Base-by-base conservation (phyloP, 2,888 invertebrate species). In the Fabriciana adippe region DNA sequence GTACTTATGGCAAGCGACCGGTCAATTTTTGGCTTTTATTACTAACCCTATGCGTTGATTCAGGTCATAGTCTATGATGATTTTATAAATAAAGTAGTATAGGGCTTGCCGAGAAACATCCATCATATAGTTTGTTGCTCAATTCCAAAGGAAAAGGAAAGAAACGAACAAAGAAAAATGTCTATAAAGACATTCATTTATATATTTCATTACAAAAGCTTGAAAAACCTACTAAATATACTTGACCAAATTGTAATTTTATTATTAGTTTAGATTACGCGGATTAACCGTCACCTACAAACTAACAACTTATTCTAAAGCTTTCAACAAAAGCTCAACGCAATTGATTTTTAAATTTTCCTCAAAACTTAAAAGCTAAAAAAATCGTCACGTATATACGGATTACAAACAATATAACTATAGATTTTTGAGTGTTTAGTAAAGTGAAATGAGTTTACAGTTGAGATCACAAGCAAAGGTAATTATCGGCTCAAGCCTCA, bases 401-500 rank as follows among this genome's bases (percentile, higher is more conserved):
- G 74, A 75, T 77, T 77, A 75, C 18, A 72, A 74, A 79, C 77
- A 79, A 78, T 70, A 66, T 51, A 48, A 50, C 73, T 71, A 74
- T 78, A 78, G 72, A 70, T 62, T 67, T 69, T 67, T 55, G 67
- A 72, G 73, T 74, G 73, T 75, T 79, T 78, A 77, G 73, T 41
- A 64, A 74, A 72, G 74, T 66, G 79, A 78, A 81, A 79, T 74
- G 68, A 73, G 67, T 79, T 78, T 75, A 81, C 81, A 79, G 77
- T 75, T 76, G 78, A 79, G 72, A 73, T 76, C 74, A 78, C 74
- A 74, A 71, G 77, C 75, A 79, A 75, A 71, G 77, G 77, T 80
- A 83, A 83, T 83, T 82, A 81, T 75, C 6, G 35, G 35, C 35
- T 41, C 55, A 64, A 70, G 62, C 72, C 50, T 76, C 71, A 75